These are phyloP conservation scores for Cataglyphis altisquamis DNA, from an alignment of 2,888 invertebrate genomes.

Conservation along the genomic window DNA sequence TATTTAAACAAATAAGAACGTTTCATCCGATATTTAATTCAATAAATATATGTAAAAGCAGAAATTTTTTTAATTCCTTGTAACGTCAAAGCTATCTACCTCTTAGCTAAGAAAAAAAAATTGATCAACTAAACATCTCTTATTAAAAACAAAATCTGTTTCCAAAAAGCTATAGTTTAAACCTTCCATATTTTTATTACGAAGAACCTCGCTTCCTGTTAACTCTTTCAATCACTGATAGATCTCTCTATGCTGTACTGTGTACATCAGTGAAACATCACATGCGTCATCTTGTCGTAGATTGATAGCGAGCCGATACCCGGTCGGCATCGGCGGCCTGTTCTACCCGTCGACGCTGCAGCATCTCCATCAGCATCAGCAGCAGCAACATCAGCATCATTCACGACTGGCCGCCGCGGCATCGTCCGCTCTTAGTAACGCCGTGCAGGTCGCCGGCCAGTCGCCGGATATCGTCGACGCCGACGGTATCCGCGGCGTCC, in stretches of 20 bases:
- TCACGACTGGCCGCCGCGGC: conserved; percentile 82
- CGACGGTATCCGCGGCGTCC: conserved; percentile 82
- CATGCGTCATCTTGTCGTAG: conserved; percentile 67
- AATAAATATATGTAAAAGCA: background rate
- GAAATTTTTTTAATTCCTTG: background rate
- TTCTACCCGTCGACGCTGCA: conserved; percentile 84
- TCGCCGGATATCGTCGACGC: conserved; percentile 80
- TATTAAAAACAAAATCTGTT: background rate
- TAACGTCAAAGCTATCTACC: background rate
- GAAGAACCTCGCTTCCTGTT: background rate
- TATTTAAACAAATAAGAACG: background rate
- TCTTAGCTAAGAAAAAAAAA: background rate
- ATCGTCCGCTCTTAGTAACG: conserved; percentile 82
- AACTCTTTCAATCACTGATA: background rate
- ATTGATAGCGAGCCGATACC: conserved; percentile 84
- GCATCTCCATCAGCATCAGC: conserved; percentile 83
- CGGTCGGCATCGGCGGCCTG: conserved; percentile 83
- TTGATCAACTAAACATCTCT: background rate
- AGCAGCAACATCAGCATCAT: conserved; percentile 84
- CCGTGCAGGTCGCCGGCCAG: conserved; percentile 79
- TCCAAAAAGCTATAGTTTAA: background rate
- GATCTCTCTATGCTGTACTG: background rate
- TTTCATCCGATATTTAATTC: background rate
- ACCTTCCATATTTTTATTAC: background rate
- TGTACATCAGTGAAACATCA: background rate